Evolutionary conservation across 2,888 invertebrate genomes (phyloP).

Genomic region (Spodoptera picta): DNA sequence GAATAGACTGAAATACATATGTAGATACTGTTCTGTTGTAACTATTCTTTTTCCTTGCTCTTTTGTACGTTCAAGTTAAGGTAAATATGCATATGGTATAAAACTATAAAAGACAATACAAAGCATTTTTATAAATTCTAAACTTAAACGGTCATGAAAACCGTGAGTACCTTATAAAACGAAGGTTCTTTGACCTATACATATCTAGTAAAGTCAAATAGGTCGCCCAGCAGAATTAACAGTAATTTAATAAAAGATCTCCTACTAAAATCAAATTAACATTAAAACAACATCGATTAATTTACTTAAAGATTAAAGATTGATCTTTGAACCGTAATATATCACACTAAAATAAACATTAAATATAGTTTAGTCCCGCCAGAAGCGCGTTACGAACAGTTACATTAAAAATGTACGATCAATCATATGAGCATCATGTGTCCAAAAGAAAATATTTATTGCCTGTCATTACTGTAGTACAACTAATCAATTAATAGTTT

Average conservation of each 20-base stretch:
- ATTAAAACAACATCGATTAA: constrained; percentile 29
- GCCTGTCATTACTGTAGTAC: constrained; percentile 77
- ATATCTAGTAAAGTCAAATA: neutral
- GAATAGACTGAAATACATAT: too few relatives aligned
- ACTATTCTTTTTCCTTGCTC: too few relatives aligned
- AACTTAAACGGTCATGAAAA: too few relatives aligned
- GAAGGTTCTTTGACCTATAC: too few relatives aligned
- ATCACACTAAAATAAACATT: constrained; percentile 46
- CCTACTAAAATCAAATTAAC: constrained; percentile 28
- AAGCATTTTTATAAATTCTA: too few relatives aligned
- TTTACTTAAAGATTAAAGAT: constrained; percentile 32
- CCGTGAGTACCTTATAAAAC: too few relatives aligned
- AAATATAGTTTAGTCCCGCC: constrained; percentile 46
- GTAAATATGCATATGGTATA: too few relatives aligned
- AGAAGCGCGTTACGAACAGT: constrained; percentile 50
- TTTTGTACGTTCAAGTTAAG: too few relatives aligned
- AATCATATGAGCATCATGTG: constrained; percentile 59
- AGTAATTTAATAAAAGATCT: neutral
- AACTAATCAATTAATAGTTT: constrained; percentile 75
- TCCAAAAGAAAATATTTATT: constrained; percentile 73
- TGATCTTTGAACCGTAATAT: constrained; percentile 31
- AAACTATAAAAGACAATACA: too few relatives aligned
- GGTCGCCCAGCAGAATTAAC: neutral
- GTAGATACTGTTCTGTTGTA: too few relatives aligned
- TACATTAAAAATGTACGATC: constrained; percentile 62